Conservation (phyloP, 2,113 vertebrate species). For the Tamias sibiricus region DNA sequence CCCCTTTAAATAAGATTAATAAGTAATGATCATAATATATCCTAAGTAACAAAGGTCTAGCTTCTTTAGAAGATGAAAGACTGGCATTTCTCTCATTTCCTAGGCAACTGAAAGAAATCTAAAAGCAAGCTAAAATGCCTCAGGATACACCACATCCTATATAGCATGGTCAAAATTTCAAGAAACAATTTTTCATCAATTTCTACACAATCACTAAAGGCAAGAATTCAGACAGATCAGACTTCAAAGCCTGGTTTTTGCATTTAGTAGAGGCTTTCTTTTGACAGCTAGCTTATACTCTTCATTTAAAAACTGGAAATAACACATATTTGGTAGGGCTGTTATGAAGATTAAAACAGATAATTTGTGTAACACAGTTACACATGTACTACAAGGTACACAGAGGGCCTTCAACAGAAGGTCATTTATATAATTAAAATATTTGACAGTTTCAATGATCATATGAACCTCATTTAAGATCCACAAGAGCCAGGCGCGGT, state of each 20-base stretch:
- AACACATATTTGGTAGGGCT: background rate
- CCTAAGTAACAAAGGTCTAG: background rate
- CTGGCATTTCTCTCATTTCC: slow-evolving; percentile 3
- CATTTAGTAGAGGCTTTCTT: slow-evolving; percentile 12
- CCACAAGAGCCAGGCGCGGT: no score
- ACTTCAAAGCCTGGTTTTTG: slow-evolving; percentile 40
- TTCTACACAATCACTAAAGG: slow-evolving; percentile 15
- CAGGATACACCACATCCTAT: background rate
- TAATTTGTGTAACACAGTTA: background rate
- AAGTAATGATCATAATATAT: background rate
- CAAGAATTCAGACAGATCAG: background rate
- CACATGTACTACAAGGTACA: background rate
- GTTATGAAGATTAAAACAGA: background rate
- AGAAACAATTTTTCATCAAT: slow-evolving; percentile 21
- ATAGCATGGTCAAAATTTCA: background rate
- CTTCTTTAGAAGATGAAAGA: slow-evolving; percentile 57
- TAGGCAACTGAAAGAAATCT: slow-evolving; percentile 4
- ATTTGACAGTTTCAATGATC: slow-evolving; percentile 3
- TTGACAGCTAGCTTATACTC: background rate
- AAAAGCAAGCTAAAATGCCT: slow-evolving; percentile 36
- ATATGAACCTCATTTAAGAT: slow-evolving; percentile 8
- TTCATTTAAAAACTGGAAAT: background rate
- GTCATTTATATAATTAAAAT: slow-evolving; percentile 16
- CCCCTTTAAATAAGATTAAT: background rate
- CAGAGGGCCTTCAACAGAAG: background rate